Conservation (phyloP, 2,797 vertebrate species). For the Chaetodon trifasciatus region DNA sequence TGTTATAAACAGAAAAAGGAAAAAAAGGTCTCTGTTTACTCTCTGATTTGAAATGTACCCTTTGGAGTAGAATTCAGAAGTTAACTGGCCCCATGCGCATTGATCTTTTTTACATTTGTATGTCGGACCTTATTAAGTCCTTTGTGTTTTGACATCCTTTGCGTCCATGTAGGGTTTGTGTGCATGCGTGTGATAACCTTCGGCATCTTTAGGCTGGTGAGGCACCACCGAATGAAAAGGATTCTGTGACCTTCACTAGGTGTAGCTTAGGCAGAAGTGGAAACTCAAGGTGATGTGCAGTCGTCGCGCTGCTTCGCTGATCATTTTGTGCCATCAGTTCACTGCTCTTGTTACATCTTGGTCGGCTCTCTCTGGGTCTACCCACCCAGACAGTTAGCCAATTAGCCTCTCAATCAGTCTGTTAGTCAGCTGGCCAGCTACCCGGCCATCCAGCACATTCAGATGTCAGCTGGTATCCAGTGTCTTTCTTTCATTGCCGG, state of each 20-base stretch:
- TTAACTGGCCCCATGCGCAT: neutral
- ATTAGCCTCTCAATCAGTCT: slow-evolving; percentile 39
- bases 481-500: slow-evolving; percentile 23
- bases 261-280: neutral
- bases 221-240: neutral
- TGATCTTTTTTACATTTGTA: neutral
- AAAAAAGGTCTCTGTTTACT: neutral
- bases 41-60: neutral
- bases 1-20: neutral
- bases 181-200: neutral
- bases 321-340: neutral
- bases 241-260: slow-evolving; percentile 47
- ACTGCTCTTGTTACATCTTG: slow-evolving; percentile 10
- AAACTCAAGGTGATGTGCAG: slow-evolving; percentile 11
- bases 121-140: neutral
- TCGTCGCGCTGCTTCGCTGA: neutral
- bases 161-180: neutral
- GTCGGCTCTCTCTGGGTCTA: slow-evolving; percentile 14
- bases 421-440: slow-evolving; percentile 8
- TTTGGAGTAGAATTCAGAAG: neutral
- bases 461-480: slow-evolving; percentile 34
- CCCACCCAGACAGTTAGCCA: slow-evolving; percentile 30
- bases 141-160: neutral
- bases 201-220: neutral
- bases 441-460: neutral